Evolutionary conservation across 2,113 vertebrate genomes (phyloP).

Genomic region (Eclectus roratus): DNA sequence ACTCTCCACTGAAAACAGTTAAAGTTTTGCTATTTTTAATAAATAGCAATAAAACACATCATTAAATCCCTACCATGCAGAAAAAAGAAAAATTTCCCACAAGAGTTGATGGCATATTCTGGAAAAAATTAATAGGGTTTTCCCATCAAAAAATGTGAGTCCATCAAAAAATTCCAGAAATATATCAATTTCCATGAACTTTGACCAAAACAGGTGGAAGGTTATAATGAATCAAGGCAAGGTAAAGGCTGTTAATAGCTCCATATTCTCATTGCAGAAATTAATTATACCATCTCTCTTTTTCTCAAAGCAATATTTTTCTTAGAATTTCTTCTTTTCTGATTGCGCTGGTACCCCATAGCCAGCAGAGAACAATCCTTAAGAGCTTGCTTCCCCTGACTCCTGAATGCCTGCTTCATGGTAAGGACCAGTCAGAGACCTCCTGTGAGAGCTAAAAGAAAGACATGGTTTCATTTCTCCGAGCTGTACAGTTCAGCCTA

Average conservation of each 20-base stretch:
- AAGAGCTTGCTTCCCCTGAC: background rate
- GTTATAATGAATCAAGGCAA: background rate
- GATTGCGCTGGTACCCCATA: background rate
- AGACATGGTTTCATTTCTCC: background rate
- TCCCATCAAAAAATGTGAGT: background rate
- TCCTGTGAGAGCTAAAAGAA: background rate
- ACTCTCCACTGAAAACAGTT: background rate
- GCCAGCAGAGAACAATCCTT: background rate
- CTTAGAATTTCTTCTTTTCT: background rate
- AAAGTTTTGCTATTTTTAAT: background rate
- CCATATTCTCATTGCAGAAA: background rate
- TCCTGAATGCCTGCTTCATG: background rate
- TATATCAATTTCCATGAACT: background rate
- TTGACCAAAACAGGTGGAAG: background rate
- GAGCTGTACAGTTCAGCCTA: background rate
- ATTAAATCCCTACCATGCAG: background rate
- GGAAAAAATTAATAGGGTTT: background rate
- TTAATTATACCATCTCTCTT: background rate
- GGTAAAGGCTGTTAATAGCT: background rate
- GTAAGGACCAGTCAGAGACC: background rate
- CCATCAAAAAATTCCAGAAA: background rate
- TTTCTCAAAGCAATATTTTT: background rate
- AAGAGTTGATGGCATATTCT: background rate
- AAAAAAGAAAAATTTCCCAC: background rate
- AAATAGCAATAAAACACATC: background rate